Conservation (phyloP, 2,113 vertebrate genomes). For the Thinocorus orbignyianus region DNA sequence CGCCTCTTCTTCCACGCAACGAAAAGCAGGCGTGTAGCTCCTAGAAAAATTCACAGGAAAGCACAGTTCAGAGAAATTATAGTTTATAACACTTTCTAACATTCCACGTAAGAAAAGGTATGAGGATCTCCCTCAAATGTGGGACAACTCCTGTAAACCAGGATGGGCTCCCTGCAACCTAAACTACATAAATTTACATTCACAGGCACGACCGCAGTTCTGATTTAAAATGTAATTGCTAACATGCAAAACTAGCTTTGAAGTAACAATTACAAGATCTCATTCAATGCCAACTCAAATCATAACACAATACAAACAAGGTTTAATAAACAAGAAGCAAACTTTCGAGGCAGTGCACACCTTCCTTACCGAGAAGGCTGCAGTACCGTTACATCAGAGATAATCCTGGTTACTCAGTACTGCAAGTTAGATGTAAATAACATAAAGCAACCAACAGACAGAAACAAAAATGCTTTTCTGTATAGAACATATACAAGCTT, state of each 20-base stretch:
- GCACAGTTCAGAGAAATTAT: neutral
- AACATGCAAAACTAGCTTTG: neutral
- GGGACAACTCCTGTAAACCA: neutral
- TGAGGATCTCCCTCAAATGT: neutral
- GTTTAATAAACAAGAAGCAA: neutral
- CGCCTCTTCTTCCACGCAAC: accelerated
- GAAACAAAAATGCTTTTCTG: neutral
- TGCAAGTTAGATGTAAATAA: neutral
- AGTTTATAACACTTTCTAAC: neutral
- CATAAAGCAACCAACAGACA: neutral
- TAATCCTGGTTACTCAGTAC: neutral
- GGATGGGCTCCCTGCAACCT: neutral
- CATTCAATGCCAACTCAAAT: neutral
- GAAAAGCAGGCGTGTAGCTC: neutral
- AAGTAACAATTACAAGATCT: neutral
- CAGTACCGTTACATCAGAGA: neutral
- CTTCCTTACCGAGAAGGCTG: neutral
- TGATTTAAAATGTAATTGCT: neutral
- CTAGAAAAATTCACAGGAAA: neutral
- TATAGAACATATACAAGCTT: neutral
- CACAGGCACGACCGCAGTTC: neutral
- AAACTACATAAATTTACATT: neutral
- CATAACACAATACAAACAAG: neutral
- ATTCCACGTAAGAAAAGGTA: neutral
- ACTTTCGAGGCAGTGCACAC: neutral